Evolutionary conservation across 2,888 invertebrate species (phyloP), one percentile per base, ranked within the genome.

Genomic region (Cerastoderma edule): DNA sequence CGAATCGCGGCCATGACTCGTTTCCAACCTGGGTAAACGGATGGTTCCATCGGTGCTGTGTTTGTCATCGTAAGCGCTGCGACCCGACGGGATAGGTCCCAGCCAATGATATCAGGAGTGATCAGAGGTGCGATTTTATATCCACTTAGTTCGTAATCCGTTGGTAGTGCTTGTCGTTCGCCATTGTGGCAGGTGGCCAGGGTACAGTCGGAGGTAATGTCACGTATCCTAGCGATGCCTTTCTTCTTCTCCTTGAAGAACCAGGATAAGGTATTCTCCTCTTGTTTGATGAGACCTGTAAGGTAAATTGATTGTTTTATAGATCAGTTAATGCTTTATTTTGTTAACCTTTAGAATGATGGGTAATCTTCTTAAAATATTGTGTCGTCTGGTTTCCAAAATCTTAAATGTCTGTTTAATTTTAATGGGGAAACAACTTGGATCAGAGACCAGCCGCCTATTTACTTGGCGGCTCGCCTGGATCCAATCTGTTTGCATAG

Each of bases 51-150:
- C 4, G 90, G 89, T 0, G 85, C 87, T 16, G 86, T 81, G 74
- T 90, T 90, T 53, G 90, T 89, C 77, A 89, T 46, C 5, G 89
- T 85, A 56, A 86, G 86, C 1, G 89, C 83, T 0, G 90, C 72
- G 10, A 89, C 70, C 35, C 84, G 73, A 3, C 84, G 70, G 32
- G 76, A 81, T 0, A 88, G 75, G 19, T 85, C 83, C 30, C 78
- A 75, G 0, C 87, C 87, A 48, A 85, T 80, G n/a, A 89, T 65
- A 30, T 87, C 86, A 0, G 89, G 87, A 39, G 88, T 79, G 8
- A 89, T 35, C 2, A 90, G 80, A 19, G 84, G 88, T 1, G 84
- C 83, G 5, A 85, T 84, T 57, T 82, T 80, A 64, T 87, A 89
- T 6, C 83, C 83, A 30, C 83, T 81, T 19, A 80, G 66, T 3